Evolutionary conservation across 2,888 invertebrate species (phyloP).

Genomic region (Dastarcus helophoroides): DNA sequence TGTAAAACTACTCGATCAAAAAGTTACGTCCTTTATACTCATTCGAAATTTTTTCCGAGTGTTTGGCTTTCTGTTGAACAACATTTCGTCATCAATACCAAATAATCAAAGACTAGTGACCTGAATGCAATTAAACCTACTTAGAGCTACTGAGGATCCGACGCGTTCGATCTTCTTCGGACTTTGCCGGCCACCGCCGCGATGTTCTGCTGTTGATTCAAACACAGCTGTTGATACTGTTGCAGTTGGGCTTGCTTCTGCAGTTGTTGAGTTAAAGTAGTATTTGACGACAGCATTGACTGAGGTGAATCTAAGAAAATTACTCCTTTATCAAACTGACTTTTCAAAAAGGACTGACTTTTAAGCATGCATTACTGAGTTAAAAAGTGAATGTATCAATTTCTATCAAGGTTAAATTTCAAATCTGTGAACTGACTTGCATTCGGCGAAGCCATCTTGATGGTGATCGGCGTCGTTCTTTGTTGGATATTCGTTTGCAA

Average conservation of each 20-base stretch:
- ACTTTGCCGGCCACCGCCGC: constrained; percentile 28
- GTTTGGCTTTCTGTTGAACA: too few species aligned
- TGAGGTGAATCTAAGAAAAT: constrained; percentile 10
- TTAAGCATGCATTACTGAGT: constrained; percentile 9
- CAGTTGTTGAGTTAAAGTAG: constrained; percentile 25
- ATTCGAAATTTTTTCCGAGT: too few species aligned
- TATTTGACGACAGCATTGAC: constrained; percentile 14
- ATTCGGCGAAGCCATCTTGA: constrained; percentile 35
- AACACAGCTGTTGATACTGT: constrained; percentile 31
- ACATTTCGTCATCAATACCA: neutral
- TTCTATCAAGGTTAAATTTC: constrained; percentile 31
- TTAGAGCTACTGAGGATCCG: constrained; percentile 31
- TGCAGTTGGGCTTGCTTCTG: constrained; percentile 33
- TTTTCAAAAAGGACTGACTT: constrained; percentile 5
- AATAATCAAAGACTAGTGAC: constrained; percentile 8
- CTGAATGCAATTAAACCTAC: constrained; percentile 11
- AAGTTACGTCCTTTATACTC: too few species aligned
- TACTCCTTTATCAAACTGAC: constrained; percentile 3
- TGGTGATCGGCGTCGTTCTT: constrained; percentile 32
- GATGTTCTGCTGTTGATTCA: constrained; percentile 27
- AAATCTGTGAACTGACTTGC: constrained; percentile 38
- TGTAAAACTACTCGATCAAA: too few species aligned
- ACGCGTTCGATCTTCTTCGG: constrained; percentile 31
- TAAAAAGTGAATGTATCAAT: constrained; percentile 16
- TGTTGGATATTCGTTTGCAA: constrained; percentile 25